Percentiles rank a stretch among this genome's conserved stretches.
phyloP scores from a whole-genome alignment of 2,113 vertebrate species.

The Chamaetylas fuelleborni region DNA sequence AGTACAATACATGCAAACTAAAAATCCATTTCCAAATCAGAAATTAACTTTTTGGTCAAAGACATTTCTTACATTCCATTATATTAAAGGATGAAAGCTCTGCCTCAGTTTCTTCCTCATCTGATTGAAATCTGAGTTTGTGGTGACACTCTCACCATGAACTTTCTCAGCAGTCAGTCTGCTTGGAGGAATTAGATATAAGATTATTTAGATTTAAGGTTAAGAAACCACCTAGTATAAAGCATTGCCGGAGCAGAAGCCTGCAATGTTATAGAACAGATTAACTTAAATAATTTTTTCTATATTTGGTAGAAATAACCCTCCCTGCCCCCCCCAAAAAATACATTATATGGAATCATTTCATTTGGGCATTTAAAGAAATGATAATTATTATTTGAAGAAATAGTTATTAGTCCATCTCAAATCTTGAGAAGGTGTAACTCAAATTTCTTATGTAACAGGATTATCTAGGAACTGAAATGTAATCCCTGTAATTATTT shows the following conservation, averaged over 20 bases:
- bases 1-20: not conserved
- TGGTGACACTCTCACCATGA: not conserved
- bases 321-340: accelerated
- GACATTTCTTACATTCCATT: not conserved
- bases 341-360: not conserved
- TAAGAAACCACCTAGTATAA: not conserved
- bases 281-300: not conserved
- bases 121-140: not conserved
- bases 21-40: not conserved
- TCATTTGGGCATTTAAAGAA: not conserved
- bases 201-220: not conserved
- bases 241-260: not conserved
- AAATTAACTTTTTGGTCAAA: not conserved
- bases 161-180: not conserved
- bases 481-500: slow-evolving; percentile 21
- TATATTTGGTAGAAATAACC: not conserved
- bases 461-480: not conserved
- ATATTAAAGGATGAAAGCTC: not conserved
- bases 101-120: not conserved
- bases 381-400: not conserved
- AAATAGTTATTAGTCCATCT: not conserved
- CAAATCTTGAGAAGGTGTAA: not conserved
- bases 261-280: not conserved
- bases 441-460: not conserved
- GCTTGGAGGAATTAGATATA: not conserved